Base-by-base conservation (phyloP, 2,888 invertebrate genomes). In the Coelopa pilipes region DNA sequence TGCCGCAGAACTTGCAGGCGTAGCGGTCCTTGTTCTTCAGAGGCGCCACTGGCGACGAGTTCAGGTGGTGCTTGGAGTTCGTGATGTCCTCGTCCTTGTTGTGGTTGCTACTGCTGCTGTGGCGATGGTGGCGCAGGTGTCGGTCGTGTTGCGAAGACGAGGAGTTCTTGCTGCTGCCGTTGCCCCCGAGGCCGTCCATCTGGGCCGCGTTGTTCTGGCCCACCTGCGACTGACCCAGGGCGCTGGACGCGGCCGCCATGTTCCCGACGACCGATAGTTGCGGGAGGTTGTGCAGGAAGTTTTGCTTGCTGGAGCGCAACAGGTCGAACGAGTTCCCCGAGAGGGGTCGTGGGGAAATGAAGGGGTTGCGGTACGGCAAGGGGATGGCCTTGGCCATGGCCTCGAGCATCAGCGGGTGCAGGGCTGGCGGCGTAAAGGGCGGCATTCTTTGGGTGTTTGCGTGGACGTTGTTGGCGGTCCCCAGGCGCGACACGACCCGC, bases 1-100 rank as follows among this genome's bases (percentile, higher is more conserved):
- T 96, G 69, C 97, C 97, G 87, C 99, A 99, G 88, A 96, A 99
- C 84, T 97, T 97, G 89, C 99, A 99, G 63, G 97, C 95, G 88
- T 99, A 99, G 70, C 96, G 92, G 87, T 97, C 97, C 84, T 95
- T 93, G 72, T 93, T 91, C 85, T 93, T 91, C 76, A 79, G 80
- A 78, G 76, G 75, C 13, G 65, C 46, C 19, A 53, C 65, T 1
- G 71, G 63, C 15, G 71, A 71, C 15, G 71, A 55, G 46, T 13
- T 63, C 19, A 71, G 46, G 5, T 72, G 74, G 21, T 78, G 76
- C 73, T 81, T 81, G 73, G 78, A 78, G 76, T 78, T 79, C 69
- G 78, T 67, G 74, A 74, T 78, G 78, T 78, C 79, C 72, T 79
- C 81, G 67, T 80, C 80, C 70, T 79, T 80, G 73, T 78, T 80